A percentile compares a stretch with the other conserved stretches of the same genome.
These are phyloP conservation scores for Urophycis tenuis DNA, from an alignment of 2,797 vertebrate species.

Conservation along the genomic window DNA sequence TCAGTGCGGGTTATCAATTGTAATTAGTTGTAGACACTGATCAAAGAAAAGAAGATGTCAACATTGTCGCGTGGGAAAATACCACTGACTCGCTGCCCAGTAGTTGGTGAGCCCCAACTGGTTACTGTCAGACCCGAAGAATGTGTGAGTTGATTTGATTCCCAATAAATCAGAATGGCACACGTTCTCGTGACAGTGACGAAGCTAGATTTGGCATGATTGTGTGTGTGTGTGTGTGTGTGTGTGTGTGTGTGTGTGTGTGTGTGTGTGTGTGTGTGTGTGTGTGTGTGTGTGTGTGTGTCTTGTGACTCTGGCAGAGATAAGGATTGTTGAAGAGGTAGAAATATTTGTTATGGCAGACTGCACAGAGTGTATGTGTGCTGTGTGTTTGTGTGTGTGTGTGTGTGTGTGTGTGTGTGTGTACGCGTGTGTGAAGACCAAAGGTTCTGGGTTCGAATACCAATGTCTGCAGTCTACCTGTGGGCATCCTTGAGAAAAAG, in stretches of 20 bases:
- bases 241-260: conserved; percentile 2
- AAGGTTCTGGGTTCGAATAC: no score
- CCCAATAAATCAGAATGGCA: conserved; percentile 18
- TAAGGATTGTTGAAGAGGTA: conserved; percentile 6
- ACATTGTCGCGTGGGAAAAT: not conserved
- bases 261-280: conserved; percentile 4
- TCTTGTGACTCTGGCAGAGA: conserved; percentile 4
- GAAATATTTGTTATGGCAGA: not conserved
- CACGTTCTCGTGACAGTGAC: conserved; percentile 48
- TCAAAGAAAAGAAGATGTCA: not conserved
- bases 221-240: conserved; percentile 2
- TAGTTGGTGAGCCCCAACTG: not conserved
- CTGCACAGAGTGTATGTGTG: not conserved
- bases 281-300: conserved; percentile 1
- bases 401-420: no score
- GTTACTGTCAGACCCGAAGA: not conserved
- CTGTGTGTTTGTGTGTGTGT: no score
- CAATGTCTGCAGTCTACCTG: not conserved
- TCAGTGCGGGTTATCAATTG: not conserved
- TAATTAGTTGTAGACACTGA: not conserved
- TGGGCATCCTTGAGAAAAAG: not conserved
- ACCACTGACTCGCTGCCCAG: not conserved
- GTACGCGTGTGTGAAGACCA: not conserved
- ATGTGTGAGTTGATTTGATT: not conserved
- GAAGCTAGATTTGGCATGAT: not conserved